Base-by-base conservation (phyloP, 1,140 invertebrate species). In the Tenebrio molitor region DNA sequence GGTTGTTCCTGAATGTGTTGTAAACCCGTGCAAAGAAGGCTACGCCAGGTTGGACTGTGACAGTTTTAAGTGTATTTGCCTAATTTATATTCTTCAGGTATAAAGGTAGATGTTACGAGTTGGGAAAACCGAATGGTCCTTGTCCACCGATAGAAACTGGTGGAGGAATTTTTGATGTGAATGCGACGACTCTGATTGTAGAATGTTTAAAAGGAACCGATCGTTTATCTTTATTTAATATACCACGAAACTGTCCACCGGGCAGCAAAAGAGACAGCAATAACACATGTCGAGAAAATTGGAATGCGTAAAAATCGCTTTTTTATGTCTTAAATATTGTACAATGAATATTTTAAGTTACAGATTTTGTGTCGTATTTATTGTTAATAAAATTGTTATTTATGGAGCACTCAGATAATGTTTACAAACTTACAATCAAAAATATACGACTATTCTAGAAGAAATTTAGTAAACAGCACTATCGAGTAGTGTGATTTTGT, bases 21-120 rank as follows among this genome's bases (percentile, higher is more conserved):
- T 67, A 2, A 92, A 92, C 84, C 85, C 86, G 0, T 92, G 91
- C 74, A 67, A 73, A 0, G 85, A 88, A 34, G 79, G 77, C n/a
- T 73, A 65, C 23, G 79, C 75, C 8, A 44, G 23, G 79, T 80
- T 58, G 70, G n/a, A 33, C 63, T 29, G 2, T 58, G 2, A 1
- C 8, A 58, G 8, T 58, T 17, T 23, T 10, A 0, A 33, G 29
- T 33, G 29, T 21, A n/a, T 68, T 42, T 8, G 2, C 46, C n/a
- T 12, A 21, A 19, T 62, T 8, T 29, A 29, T 29, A 29, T 4
- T 29, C 25, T 70, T 41, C 23, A 70, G 50, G 15, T 63, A 64
- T 36, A 71, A 71, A 44, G 34, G 53, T 15, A 64, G 29, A 41
- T 63, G 50, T 64, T 71, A 71, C 14, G 53, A 71, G 66, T 50